These are phyloP conservation scores for Charaxes varanes DNA, from an alignment of 1,140 invertebrate species.

Conservation along the genomic window DNA sequence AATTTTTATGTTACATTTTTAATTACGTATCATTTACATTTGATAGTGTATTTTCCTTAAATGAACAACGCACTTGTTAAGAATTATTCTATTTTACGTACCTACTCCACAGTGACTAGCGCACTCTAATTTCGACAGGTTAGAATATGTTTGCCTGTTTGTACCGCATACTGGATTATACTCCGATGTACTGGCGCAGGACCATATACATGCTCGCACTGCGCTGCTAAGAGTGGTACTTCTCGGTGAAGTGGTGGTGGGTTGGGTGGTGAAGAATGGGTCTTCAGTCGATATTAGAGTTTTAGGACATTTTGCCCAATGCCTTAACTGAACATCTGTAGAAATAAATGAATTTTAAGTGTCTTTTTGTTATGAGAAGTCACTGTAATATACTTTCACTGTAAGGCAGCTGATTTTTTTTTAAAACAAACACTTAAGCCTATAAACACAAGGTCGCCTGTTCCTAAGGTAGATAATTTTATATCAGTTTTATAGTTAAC, in stretches of 20 bases:
- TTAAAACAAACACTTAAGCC: too few species aligned
- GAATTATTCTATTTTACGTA: slow-evolving; percentile 22
- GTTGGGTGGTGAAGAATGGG: not conserved
- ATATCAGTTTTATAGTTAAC: too few species aligned
- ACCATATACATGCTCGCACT: slow-evolving; percentile 45
- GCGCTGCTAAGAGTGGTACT: not conserved
- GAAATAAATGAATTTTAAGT: slow-evolving; percentile 24
- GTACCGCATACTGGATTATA: slow-evolving; percentile 84
- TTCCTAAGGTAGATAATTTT: too few species aligned
- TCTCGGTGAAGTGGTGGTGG: not conserved
- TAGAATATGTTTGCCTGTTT: slow-evolving; percentile 77
- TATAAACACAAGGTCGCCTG: too few species aligned
- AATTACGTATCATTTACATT: not conserved
- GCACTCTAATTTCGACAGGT: slow-evolving; percentile 76
- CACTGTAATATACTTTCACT: too few species aligned
- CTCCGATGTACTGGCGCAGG: slow-evolving; percentile 73
- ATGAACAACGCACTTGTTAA: too few species aligned
- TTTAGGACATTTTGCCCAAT: slow-evolving; percentile 50
- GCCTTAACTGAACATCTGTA: slow-evolving; percentile 76
- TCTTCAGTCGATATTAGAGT: not conserved
- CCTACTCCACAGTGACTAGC: slow-evolving; percentile 74
- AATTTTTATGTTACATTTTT: too few species aligned
- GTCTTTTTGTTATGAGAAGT: too few species aligned
- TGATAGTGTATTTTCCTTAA: not conserved
- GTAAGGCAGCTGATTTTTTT: too few species aligned